phyloP scores from a whole-genome alignment of 2,113 vertebrate genomes.

The Crotophaga sulcirostris region DNA sequence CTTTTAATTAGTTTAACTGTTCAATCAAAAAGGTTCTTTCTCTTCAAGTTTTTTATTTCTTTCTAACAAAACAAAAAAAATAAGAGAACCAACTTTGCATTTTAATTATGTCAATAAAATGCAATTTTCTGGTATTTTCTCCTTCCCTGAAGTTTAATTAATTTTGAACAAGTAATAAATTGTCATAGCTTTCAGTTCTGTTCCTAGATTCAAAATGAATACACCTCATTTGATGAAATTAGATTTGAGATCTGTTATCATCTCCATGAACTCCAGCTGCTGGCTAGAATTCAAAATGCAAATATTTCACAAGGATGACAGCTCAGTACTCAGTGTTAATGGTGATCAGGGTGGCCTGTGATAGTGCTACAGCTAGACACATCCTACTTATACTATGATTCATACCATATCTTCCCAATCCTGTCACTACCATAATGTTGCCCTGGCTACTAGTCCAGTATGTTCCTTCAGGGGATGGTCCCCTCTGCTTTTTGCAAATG shows the following conservation, averaged over 20 bases:
- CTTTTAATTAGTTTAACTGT: slow-evolving; percentile 46
- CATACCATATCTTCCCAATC: neutral
- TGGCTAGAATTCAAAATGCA: neutral
- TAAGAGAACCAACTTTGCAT: neutral
- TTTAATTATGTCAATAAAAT: slow-evolving; percentile 54
- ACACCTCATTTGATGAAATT: neutral
- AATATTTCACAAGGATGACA: neutral
- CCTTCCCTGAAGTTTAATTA: slow-evolving; percentile 53
- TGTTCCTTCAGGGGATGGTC: neutral
- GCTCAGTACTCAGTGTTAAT: neutral
- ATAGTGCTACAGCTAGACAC: neutral
- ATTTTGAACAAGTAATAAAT: slow-evolving; percentile 53
- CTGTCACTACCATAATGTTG: neutral
- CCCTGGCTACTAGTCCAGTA: neutral
- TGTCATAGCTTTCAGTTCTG: slow-evolving; percentile 8
- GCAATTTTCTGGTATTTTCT: slow-evolving; percentile 47
- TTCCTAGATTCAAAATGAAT: slow-evolving; percentile 26
- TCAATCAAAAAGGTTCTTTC: neutral
- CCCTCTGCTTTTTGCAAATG: neutral
- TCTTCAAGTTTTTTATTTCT: neutral
- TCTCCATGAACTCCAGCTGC: neutral
- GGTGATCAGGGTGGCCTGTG: neutral
- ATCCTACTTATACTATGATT: neutral
- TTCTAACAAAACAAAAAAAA: slow-evolving; percentile 13
- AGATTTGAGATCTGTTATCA: slow-evolving; percentile 1